Percentiles rank a stretch among this genome's conserved stretches.
Evolutionary conservation across 92 coral and sea anemone genomes (phyloP).

Genomic region (Pocillopora meandrina): DNA sequence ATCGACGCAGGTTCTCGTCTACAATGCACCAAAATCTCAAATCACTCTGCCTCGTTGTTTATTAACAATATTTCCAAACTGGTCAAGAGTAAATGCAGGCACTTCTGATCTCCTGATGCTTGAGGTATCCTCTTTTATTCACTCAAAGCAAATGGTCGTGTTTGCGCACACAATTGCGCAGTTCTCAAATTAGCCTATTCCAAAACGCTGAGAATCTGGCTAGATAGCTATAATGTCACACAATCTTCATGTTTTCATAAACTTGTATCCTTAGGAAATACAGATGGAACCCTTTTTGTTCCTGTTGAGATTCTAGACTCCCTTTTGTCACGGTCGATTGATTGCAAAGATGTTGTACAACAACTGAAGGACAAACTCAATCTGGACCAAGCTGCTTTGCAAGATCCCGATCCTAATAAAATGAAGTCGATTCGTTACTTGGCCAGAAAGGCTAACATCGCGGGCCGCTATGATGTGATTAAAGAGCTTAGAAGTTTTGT

Average conservation of each 20-base stretch:
- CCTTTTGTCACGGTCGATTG: not conserved
- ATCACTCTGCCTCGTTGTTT: no score
- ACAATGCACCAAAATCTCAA: no score
- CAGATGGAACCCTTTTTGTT: not conserved
- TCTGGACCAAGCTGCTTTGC: conserved; percentile 3
- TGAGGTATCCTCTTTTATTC: no score
- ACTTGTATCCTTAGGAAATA: not conserved
- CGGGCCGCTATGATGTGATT: not conserved
- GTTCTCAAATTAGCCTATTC: not conserved
- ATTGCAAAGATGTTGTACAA: not conserved
- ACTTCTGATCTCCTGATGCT: no score
- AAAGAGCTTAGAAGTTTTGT: conserved; percentile 9
- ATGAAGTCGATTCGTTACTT: conserved; percentile 7
- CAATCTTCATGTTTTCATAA: not conserved
- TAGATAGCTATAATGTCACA: not conserved
- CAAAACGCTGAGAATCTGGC: not conserved
- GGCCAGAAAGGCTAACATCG: not conserved
- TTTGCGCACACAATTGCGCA: not conserved
- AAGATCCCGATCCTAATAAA: conserved; percentile 9
- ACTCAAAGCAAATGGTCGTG: no score
- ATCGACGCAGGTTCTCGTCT: no score
- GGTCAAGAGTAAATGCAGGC: no score
- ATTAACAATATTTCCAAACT: no score
- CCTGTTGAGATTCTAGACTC: not conserved
- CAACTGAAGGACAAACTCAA: not conserved